phyloP scores from a whole-genome alignment of 2,888 invertebrate species.

The Rhamphomyia laevipes region DNA sequence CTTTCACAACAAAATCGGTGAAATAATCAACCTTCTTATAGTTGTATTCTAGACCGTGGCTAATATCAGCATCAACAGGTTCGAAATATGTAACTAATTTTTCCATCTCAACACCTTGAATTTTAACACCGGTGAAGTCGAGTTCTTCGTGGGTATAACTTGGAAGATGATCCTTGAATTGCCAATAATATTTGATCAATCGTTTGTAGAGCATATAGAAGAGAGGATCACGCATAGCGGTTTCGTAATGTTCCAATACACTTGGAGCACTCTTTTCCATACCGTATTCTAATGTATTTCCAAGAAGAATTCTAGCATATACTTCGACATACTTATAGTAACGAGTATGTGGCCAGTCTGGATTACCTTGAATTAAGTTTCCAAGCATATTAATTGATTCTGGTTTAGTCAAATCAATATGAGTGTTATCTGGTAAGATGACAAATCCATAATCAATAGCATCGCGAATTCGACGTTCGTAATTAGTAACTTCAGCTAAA shows the following conservation, averaged over 20 bases:
- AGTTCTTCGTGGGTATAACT: conserved; percentile 49
- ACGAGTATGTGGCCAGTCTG: conserved; percentile 45
- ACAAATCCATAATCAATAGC: conserved; percentile 41
- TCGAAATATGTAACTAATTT: conserved; percentile 55
- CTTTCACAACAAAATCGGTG: conserved; percentile 38
- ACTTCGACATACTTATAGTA: conserved; percentile 48
- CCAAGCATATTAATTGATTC: conserved; percentile 54
- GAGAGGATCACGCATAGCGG: conserved; percentile 58
- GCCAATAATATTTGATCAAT: conserved; percentile 42
- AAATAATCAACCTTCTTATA: conserved; percentile 19
- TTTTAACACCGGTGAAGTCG: conserved; percentile 47
- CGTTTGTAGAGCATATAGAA: conserved; percentile 59
- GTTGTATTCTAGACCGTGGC: conserved; percentile 40
- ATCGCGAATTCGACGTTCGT: conserved; percentile 40
- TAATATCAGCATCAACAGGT: conserved; percentile 49
- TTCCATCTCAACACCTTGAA: conserved; percentile 47
- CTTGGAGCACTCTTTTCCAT: conserved; percentile 40
- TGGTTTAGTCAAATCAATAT: conserved; percentile 46
- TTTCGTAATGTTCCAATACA: conserved; percentile 49
- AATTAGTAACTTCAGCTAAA: conserved; percentile 22
- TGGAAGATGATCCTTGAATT: conserved; percentile 48
- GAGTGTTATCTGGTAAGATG: conserved; percentile 40
- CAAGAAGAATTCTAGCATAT: conserved; percentile 47
- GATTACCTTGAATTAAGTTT: conserved; percentile 51
- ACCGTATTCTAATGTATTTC: conserved; percentile 26